phyloP scores from a whole-genome alignment of 2,888 invertebrate genomes.

The Drosophila crucigera region DNA sequence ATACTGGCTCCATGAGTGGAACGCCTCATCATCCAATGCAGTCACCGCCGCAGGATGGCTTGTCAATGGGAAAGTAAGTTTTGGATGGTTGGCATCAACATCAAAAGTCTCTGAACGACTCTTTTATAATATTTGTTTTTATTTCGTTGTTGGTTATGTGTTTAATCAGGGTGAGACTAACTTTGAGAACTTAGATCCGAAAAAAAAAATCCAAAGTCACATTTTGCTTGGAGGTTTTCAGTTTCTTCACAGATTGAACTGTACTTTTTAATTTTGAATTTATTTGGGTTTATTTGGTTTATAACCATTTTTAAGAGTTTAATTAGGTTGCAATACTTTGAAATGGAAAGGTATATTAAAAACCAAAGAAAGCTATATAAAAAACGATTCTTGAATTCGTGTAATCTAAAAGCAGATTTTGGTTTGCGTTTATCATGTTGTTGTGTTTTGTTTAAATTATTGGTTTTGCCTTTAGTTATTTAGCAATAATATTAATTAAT shows the following conservation, averaged over 20 bases:
- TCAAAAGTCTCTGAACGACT: conserved; percentile 2
- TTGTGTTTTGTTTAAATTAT: conserved; percentile 17
- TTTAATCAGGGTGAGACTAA: neutral
- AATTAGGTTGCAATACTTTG: conserved; percentile 82
- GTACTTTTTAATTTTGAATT: conserved; percentile 18
- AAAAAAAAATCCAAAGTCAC: neutral
- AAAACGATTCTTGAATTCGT: conserved; percentile 11
- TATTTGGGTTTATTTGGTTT: conserved; percentile 41
- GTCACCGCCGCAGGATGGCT: conserved; percentile 87
- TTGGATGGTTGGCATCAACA: conserved; percentile 32
- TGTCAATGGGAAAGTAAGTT: conserved; percentile 90
- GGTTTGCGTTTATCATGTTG: conserved; percentile 9
- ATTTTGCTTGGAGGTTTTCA: conserved; percentile 4
- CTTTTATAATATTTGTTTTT: conserved; percentile 19
- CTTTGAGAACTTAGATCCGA: neutral
- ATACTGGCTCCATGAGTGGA: conserved; percentile 86
- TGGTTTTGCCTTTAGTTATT: conserved; percentile 16
- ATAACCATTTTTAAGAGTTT: conserved; percentile 48
- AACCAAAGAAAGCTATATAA: conserved; percentile 17
- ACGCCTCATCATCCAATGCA: conserved; percentile 90
- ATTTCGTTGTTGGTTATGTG: conserved; percentile 13
- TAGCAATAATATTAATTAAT: conserved; percentile 18
- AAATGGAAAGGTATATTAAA: conserved; percentile 49
- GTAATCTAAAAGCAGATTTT: conserved; percentile 18
- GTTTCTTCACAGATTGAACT: conserved; percentile 17